Base-by-base conservation (phyloP, 2,888 invertebrate genomes). In the Noctua janthe region DNA sequence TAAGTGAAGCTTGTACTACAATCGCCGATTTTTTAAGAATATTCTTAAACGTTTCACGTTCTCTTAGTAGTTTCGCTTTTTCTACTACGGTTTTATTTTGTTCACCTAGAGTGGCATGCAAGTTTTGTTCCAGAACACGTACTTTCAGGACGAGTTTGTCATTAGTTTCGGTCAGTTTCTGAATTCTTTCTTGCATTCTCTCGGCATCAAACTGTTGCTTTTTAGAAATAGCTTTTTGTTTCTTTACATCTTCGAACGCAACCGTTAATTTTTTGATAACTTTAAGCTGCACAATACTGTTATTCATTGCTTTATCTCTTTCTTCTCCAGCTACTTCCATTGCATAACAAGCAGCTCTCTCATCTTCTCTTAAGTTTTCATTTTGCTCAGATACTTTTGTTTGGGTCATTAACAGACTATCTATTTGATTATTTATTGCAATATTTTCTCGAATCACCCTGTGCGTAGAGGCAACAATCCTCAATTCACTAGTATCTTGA, bases 211-310 rank as follows among this genome's bases (percentile, higher is more conserved):
- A 90, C 82, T 93, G 93, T 92, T 85, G 95, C 92, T 94, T 97
- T 92, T 94, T 96, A 91, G 87, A 96, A 73, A 90, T 90, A 0
- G 96, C 95, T 84, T 96, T 97, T 82, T 97, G 96, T 81, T 95
- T 93, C 79, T 97, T 96, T 23, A 97, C 94, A 2, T 94, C 94
- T 90, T 97, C 97, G 85, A 97, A 97, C 81, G 97, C 97, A 2
- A 92, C 90, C 0, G 97, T 97, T 5, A 98, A 91, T 76, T 97
- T 97, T 87, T 98, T 97, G 59, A 98, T 98, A 1, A 98, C 96
- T 91, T 97, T 97, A 20, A 97, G 95, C 91, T 98, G 98, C 17
- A 98, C 97, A 43, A 97, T 94, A 66, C 97, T 97, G 93, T 97
- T 98, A 35, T 97, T 96, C 2, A 98, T 95, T 29, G 98, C 97